These are phyloP conservation scores for Tanytarsus gracilentus DNA, from an alignment of 2,888 invertebrate genomes.

Conservation along the genomic window DNA sequence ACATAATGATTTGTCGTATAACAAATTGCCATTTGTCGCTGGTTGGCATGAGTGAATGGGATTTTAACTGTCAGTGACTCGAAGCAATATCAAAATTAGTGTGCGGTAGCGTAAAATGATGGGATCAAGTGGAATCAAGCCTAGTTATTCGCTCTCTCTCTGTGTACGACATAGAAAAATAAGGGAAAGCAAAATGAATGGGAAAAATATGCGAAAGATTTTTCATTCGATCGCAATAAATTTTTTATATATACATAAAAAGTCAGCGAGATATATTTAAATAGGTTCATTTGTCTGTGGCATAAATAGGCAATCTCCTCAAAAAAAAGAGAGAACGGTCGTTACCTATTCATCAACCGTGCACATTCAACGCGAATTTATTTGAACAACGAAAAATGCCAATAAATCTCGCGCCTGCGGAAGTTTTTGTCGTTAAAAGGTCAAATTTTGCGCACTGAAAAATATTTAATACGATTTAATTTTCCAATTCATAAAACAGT, in stretches of 20 bases:
- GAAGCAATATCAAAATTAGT: slow-evolving; percentile 10
- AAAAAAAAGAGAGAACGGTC: neutral
- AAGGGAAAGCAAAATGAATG: neutral
- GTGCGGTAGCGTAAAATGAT: slow-evolving; percentile 14
- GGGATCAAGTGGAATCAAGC: slow-evolving; percentile 9
- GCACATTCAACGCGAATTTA: neutral
- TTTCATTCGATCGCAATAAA: neutral
- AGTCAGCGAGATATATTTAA: neutral
- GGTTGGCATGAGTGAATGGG: slow-evolving; percentile 2
- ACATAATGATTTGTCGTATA: slow-evolving; percentile 16
- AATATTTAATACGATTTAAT: slow-evolving; percentile 15
- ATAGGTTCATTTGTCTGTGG: slow-evolving; percentile 1
- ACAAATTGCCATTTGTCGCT: slow-evolving; percentile 11
- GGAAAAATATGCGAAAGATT: neutral
- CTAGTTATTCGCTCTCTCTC: too few species aligned
- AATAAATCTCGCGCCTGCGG: neutral
- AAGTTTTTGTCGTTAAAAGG: neutral
- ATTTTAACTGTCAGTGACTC: slow-evolving; percentile 23
- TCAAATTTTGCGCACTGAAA: neutral
- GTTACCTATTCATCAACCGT: neutral
- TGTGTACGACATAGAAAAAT: too few species aligned
- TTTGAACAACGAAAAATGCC: neutral
- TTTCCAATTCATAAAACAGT: slow-evolving; percentile 16
- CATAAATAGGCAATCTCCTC: neutral
- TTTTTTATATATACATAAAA: too few species aligned